A percentile compares a stretch with the other conserved stretches of the same genome.
Conservation (phyloP, 2,113 vertebrate species). For the Nibea coibor region DNA sequence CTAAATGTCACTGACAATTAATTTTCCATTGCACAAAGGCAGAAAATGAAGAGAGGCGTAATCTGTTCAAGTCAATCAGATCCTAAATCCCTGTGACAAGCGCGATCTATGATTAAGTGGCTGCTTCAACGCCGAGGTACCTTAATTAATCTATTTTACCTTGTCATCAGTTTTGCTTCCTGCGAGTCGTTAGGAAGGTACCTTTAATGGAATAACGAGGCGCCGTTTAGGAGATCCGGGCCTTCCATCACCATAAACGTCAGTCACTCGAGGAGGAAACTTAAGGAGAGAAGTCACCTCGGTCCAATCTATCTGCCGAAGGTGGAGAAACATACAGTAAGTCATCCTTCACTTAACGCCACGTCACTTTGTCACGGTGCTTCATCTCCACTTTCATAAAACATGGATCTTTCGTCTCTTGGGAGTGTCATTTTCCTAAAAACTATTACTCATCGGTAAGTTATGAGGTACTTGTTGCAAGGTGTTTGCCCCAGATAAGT, state of each 20-base stretch:
- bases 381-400: slow-evolving; percentile 43
- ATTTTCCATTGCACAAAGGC: slow-evolving; percentile 71
- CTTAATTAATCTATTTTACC: slow-evolving; percentile 79
- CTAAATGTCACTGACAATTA: slow-evolving; percentile 78
- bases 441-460: slow-evolving; percentile 42
- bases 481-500: slow-evolving; percentile 68
- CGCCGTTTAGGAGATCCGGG: slow-evolving; percentile 24
- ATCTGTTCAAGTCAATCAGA: slow-evolving; percentile 80
- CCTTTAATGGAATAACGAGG: slow-evolving; percentile 69
- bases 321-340: slow-evolving; percentile 35
- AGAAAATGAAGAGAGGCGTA: slow-evolving; percentile 72
- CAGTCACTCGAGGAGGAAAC: slow-evolving; percentile 38
- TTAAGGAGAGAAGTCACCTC: slow-evolving; percentile 21
- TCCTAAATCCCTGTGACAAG: slow-evolving; percentile 74
- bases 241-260: slow-evolving; percentile 58
- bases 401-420: slow-evolving; percentile 27
- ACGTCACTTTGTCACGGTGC: slow-evolving; percentile 16
- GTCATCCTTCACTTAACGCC: slow-evolving; percentile 43
- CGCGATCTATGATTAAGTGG: slow-evolving; percentile 72
- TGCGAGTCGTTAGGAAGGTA: slow-evolving; percentile 56
- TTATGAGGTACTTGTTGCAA: slow-evolving; percentile 50
- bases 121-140: slow-evolving; percentile 45
- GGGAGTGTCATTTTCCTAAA: slow-evolving; percentile 47
- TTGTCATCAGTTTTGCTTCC: slow-evolving; percentile 77
- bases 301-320: slow-evolving; percentile 11